Base-by-base conservation (phyloP, 2,888 invertebrate species). In the Cosmopolites sordidus region DNA sequence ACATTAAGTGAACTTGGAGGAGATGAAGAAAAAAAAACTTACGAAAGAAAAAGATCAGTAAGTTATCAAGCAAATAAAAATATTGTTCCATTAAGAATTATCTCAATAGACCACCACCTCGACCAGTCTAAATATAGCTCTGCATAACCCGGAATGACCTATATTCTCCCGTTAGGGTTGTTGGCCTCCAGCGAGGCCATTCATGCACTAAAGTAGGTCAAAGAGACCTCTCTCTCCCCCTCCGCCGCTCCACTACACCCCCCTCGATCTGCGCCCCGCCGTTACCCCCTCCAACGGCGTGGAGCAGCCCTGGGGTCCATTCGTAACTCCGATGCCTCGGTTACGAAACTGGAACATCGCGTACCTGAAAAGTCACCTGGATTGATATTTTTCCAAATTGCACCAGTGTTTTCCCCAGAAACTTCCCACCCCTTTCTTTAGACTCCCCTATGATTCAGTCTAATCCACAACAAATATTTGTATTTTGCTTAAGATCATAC, bases 121-220 rank as follows among this genome's bases (percentile, higher is more conserved):
- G 22, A 22, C 33, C 33, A 11, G 3, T 58, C 65, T 66, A 66
- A 62, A 65, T 62, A 59, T 67, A 66, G 64, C 62, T 55, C 56
- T 51, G 51, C 62, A 54, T 59, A 58, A 58, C 54, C 61, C 62
- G 61, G 59, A 60, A 43, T 58, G 67, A 67, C 67, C 67, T 62
- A 67, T 52, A 62, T 65, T 63, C 52, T 42, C 56, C 22, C 33
- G 43, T 52, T 44, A 58, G 64, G 67, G 68, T 66, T 69, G 67
- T 66, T 66, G 69, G 61, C 69, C 70, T 66, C 60, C 55, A 66
- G 61, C 61, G 58, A 61, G 63, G 62, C 66, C 67, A 67, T 67
- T 67, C 67, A 67, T 67, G 60, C 63, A 60, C 60, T 59, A 51
- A 63, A 60, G 43, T 62, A 52, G 64, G 64, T 62, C 62, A 62